Percentiles rank a stretch among this genome's conserved stretches.
phyloP scores from a whole-genome alignment of 2,797 vertebrate genomes.

The Prunella strophiata region DNA sequence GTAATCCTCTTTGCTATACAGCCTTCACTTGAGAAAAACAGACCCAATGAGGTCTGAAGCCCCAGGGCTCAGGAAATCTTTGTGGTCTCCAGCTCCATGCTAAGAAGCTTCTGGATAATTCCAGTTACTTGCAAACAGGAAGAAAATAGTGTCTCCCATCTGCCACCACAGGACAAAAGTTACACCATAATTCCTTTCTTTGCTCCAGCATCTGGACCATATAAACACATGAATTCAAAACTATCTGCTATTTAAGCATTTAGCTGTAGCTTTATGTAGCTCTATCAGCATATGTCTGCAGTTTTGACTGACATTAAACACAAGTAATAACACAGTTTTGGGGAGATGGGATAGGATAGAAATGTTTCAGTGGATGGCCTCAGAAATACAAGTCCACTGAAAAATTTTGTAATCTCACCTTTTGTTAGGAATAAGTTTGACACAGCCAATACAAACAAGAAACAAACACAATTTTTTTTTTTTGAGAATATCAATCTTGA shows the following conservation, averaged over 20 bases:
- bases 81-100: not conserved
- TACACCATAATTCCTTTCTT: not conserved
- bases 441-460: not conserved
- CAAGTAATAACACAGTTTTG: not conserved
- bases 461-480: not conserved
- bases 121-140: not conserved
- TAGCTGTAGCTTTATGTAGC: not conserved
- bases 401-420: not conserved
- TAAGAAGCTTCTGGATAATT: not conserved
- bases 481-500: not conserved
- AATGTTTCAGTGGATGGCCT: not conserved
- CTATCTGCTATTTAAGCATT: not conserved
- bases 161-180: not conserved
- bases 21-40: not conserved
- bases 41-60: not conserved
- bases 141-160: not conserved
- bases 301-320: not conserved
- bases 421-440: not conserved
- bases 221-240: not conserved
- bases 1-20: not conserved
- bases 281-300: not conserved
- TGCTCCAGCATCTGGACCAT: rapidly evolving
- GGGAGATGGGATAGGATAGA: not conserved
- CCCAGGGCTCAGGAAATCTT: not conserved
- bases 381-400: not conserved